phyloP scores from a whole-genome alignment of 2,113 vertebrate genomes.

The Chlamydotis undulata region DNA sequence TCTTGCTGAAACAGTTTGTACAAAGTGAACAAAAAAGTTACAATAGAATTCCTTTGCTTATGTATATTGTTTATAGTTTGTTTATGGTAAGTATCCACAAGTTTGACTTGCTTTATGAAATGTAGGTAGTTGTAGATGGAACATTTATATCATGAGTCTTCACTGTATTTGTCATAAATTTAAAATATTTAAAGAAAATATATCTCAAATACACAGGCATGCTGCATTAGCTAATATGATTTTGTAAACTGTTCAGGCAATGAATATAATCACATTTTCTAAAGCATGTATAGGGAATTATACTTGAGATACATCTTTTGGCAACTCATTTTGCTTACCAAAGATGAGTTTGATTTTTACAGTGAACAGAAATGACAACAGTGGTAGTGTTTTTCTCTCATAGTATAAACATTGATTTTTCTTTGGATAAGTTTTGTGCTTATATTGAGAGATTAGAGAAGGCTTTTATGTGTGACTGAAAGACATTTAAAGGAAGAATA shows the following conservation, averaged over 20 bases:
- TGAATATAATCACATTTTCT: neutral
- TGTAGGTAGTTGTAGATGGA: rapidly evolving
- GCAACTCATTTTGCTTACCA: neutral
- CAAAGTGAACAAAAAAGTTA: neutral
- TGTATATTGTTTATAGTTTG: neutral
- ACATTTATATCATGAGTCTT: neutral
- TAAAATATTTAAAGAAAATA: neutral
- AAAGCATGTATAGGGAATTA: neutral
- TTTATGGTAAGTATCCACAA: neutral
- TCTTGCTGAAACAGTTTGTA: neutral
- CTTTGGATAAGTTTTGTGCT: neutral
- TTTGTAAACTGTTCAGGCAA: neutral
- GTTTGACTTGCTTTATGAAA: neutral
- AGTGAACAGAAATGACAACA: neutral
- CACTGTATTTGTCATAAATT: neutral
- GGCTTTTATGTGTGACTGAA: neutral
- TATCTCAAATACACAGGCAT: neutral
- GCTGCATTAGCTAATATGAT: neutral
- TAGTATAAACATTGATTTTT: neutral
- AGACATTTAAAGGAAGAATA: neutral
- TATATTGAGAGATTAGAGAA: neutral
- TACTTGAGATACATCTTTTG: neutral
- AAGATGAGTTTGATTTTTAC: neutral
- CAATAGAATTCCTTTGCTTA: neutral
- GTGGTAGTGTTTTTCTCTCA: neutral